These are phyloP conservation scores for Pteropus alecto DNA, from an alignment of 2,113 vertebrate species.

Conservation along the genomic window DNA sequence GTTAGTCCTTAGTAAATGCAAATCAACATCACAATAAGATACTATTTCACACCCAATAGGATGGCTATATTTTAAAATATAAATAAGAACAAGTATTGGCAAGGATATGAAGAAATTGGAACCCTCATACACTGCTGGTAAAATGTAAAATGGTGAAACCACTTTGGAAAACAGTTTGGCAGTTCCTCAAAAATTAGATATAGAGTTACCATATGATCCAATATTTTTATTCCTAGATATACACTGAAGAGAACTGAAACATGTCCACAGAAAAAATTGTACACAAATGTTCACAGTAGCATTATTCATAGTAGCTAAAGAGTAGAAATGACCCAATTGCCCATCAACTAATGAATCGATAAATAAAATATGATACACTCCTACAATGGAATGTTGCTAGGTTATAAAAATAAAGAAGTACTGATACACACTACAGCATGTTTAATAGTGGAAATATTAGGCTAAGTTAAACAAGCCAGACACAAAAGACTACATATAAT, in stretches of 20 bases:
- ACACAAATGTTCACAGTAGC: not conserved
- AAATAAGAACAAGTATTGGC: not conserved
- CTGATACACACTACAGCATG: not conserved
- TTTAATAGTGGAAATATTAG: not conserved
- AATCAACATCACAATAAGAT: not conserved
- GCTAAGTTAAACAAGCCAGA: not conserved
- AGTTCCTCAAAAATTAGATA: not conserved
- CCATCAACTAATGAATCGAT: not conserved
- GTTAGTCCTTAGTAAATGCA: not conserved
- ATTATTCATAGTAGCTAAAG: not conserved
- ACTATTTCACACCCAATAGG: not conserved
- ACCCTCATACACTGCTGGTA: not conserved
- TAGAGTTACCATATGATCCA: not conserved
- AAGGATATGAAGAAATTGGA: not conserved
- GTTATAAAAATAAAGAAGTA: not conserved
- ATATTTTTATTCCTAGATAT: constrained; percentile 2
- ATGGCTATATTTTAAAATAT: not conserved
- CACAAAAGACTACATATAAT: not conserved
- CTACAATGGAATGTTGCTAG: not conserved
- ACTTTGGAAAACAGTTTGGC: not conserved
- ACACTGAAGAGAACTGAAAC: not conserved
- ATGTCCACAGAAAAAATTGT: not conserved
- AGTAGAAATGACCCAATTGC: not conserved
- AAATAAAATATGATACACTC: not conserved
- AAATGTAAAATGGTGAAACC: not conserved